Evolutionary conservation across 2,888 invertebrate species (phyloP).

Genomic region (Lasiommata megera): DNA sequence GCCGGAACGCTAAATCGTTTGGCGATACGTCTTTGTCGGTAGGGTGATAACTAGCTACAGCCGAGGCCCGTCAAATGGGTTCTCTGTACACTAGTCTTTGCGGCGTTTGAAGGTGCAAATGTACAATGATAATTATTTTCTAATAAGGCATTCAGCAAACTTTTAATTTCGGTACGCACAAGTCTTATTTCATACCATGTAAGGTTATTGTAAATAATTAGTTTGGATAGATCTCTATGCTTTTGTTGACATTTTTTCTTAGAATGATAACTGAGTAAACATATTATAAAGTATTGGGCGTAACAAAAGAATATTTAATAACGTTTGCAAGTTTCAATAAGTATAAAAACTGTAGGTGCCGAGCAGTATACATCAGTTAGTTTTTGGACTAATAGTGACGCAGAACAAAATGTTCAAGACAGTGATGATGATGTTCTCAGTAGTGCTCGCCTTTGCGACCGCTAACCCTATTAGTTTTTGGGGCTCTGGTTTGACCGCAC

Average conservation of each 20-base stretch:
- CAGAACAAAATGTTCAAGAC: slow-evolving; percentile 80
- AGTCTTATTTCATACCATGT: neutral
- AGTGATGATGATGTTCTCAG: slow-evolving; percentile 84
- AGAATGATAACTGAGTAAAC: too few species aligned
- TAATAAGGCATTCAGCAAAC: neutral
- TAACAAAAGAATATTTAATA: neutral
- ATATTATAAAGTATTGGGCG: too few species aligned
- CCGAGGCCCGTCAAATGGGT: too few species aligned
- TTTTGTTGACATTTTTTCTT: neutral
- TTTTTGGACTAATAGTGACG: slow-evolving; percentile 55
- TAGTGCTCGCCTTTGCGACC: slow-evolving; percentile 79
- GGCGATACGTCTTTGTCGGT: too few species aligned
- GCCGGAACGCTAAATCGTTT: too few species aligned
- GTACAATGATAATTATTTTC: neutral
- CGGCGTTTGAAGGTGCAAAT: neutral
- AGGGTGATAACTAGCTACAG: too few species aligned
- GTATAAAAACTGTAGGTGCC: slow-evolving; percentile 37
- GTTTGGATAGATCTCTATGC: neutral
- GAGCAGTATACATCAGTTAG: slow-evolving; percentile 58
- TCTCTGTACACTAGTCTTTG: too few species aligned
- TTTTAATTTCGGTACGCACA: neutral
- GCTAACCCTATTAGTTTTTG: slow-evolving; percentile 62
- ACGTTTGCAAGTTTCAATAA: neutral
- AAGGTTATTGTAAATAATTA: neutral
- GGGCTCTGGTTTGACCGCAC: slow-evolving; percentile 2